Evolutionary conservation across 2,888 invertebrate species (phyloP).

Genomic region (Epistrophe eligans): DNA sequence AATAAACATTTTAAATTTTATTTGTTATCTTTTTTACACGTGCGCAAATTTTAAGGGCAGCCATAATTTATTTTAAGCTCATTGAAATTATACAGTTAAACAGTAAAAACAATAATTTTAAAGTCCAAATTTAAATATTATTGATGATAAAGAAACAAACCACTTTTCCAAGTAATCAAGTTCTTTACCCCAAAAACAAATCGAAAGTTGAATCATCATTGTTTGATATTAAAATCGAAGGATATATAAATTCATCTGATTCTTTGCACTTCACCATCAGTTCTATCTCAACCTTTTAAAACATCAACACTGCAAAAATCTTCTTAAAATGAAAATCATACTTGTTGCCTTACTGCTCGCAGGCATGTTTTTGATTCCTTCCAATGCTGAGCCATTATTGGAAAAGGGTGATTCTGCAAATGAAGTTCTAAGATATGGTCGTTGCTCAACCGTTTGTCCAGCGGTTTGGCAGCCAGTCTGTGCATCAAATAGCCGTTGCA

Average conservation of each 20-base stretch:
- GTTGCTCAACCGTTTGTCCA: constrained; percentile 14
- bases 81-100: background rate
- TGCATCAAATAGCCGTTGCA: constrained; percentile 23
- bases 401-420: background rate
- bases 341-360: background rate
- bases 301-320: background rate
- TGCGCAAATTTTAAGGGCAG: background rate
- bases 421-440: background rate
- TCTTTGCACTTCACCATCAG: background rate
- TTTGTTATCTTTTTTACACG: background rate
- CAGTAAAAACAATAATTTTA: background rate
- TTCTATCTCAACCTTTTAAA: background rate
- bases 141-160: background rate
- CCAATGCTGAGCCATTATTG: background rate
- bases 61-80: background rate
- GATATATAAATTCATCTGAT: background rate
- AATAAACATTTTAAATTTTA: no score
- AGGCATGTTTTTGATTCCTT: background rate
- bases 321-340: background rate
- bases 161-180: background rate
- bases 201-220: constrained; percentile 4
- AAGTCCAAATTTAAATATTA: background rate
- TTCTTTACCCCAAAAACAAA: background rate
- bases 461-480: constrained; percentile 29
- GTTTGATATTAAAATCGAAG: background rate